These are phyloP conservation scores for Oxygymnocypris stewartii DNA, from an alignment of 2,113 vertebrate species.

Conservation along the genomic window DNA sequence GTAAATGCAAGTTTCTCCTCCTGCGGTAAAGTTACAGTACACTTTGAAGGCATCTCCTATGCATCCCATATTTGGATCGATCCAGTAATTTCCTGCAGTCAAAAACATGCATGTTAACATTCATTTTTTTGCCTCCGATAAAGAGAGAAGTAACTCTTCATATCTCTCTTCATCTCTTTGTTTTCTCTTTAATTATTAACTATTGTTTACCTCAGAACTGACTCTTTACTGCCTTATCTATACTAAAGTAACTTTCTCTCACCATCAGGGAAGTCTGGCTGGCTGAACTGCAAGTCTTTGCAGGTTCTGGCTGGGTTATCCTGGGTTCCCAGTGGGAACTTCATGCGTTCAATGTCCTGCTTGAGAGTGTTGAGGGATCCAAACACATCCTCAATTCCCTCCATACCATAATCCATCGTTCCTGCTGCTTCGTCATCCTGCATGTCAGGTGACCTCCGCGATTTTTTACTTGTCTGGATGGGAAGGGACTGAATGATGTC, in stretches of 20 bases:
- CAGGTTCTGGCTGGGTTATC: conserved; percentile 94
- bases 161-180: not conserved
- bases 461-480: conserved; percentile 83
- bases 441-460: conserved; percentile 83
- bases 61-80: conserved; percentile 98
- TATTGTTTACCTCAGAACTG: conserved; percentile 3
- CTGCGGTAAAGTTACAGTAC: conserved; percentile 96
- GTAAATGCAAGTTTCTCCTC: conserved; percentile 95
- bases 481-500: conserved; percentile 94
- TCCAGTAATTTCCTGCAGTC: conserved; percentile 90
- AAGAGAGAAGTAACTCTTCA: not conserved
- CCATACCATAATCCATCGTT: conserved; percentile 79
- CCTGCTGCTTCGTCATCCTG: conserved; percentile 81
- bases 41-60: conserved; percentile 94
- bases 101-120: not conserved
- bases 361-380: conserved; percentile 92
- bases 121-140: not conserved
- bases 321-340: conserved; percentile 93
- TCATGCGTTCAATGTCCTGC: conserved; percentile 95
- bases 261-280: conserved; percentile 94
- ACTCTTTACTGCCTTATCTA: not conserved
- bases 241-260: conserved; percentile 51
- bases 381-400: conserved; percentile 93
- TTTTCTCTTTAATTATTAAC: not conserved
- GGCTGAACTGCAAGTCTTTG: conserved; percentile 93